Evolutionary conservation across 2,797 vertebrate species (phyloP).

Genomic region (Malurus splendens): DNA sequence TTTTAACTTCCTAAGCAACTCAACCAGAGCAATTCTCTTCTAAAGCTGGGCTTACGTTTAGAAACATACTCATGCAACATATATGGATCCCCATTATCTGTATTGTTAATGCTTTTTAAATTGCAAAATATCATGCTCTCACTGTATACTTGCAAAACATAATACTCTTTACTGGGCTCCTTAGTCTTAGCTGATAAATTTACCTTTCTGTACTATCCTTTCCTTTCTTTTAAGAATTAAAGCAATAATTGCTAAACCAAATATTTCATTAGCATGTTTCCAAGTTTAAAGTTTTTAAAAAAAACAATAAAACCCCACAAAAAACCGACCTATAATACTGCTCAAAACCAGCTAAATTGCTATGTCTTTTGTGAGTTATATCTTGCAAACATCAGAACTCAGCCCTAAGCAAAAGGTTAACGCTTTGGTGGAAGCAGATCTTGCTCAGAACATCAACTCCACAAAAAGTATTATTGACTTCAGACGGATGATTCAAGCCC

Average conservation of each 20-base stretch:
- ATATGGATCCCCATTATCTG: fast-evolving
- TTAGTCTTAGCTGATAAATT: neutral
- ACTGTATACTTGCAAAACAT: neutral
- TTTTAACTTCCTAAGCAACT: neutral
- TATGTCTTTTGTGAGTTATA: neutral
- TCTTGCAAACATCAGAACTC: neutral
- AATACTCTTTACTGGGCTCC: neutral
- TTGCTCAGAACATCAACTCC: neutral
- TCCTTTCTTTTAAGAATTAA: neutral
- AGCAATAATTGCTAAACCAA: neutral
- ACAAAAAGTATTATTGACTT: neutral
- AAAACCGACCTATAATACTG: fast-evolving
- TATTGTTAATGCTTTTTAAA: neutral
- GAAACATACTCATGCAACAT: neutral
- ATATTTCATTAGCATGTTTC: neutral
- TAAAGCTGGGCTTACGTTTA: neutral
- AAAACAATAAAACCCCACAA: fast-evolving
- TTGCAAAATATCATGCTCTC: neutral
- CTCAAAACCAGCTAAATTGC: neutral
- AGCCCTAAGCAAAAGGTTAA: neutral
- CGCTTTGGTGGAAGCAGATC: neutral
- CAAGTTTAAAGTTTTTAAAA: neutral
- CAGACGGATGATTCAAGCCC: neutral
- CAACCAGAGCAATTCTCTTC: neutral
- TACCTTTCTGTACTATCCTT: neutral